Conservation (phyloP, 2,113 vertebrate species). For the Elephas maximus region DNA sequence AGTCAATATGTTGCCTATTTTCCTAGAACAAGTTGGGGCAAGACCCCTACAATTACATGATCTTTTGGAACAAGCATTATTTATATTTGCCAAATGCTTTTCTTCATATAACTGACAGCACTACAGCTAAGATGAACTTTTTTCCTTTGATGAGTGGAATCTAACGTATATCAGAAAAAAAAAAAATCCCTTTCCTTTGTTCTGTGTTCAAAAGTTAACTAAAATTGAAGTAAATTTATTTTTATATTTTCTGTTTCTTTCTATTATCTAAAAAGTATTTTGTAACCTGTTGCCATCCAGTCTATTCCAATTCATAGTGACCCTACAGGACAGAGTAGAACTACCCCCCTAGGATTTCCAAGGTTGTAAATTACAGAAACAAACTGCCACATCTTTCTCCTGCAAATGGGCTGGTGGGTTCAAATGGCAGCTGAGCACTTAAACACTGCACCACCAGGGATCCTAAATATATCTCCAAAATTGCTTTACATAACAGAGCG, state of each 20-base stretch:
- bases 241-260: constrained; percentile 10
- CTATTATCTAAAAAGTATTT: background rate
- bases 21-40: background rate
- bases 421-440: background rate
- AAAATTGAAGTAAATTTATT: background rate
- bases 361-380: background rate
- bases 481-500: background rate
- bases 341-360: background rate
- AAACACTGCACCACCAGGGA: background rate
- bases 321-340: background rate
- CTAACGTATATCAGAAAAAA: background rate
- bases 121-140: background rate
- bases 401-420: background rate
- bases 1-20: background rate
- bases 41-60: background rate
- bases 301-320: background rate
- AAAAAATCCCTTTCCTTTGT: background rate
- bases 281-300: background rate
- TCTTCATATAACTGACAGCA: background rate
- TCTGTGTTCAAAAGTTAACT: background rate
- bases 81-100: background rate
- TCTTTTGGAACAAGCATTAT: background rate
- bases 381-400: background rate
- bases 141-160: background rate
- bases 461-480: background rate